Percentiles rank a stretch among this genome's conserved stretches.
These are phyloP conservation scores for Aromia moschata DNA, from an alignment of 2,888 invertebrate species.

Conservation along the genomic window DNA sequence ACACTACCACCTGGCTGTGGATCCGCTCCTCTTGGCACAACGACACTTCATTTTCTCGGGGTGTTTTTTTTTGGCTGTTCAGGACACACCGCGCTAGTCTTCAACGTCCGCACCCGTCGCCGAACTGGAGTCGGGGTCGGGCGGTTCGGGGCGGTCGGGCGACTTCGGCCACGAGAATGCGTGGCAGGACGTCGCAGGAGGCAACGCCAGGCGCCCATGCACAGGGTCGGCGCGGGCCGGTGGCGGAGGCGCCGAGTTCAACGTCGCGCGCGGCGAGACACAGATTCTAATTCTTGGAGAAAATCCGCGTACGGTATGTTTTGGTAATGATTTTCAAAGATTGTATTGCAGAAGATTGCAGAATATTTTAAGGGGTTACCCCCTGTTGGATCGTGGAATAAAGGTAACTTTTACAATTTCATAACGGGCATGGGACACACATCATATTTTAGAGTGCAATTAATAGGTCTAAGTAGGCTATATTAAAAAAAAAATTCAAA, in stretches of 20 bases:
- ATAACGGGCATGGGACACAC: too few relatives aligned
- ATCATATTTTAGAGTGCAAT: too few relatives aligned
- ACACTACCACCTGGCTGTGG: conserved; percentile 11
- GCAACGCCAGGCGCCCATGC: conserved; percentile 1
- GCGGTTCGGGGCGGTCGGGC: conserved; percentile 27
- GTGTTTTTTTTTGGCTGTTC: conserved; percentile 17
- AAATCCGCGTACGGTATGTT: too few relatives aligned
- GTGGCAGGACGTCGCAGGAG: conserved; percentile 31
- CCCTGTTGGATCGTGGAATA: too few relatives aligned
- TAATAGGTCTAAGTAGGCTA: too few relatives aligned
- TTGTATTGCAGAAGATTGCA: too few relatives aligned
- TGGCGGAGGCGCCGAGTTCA: conserved; percentile 1
- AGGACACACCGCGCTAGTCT: conserved; percentile 21
- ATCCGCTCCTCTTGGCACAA: conserved; percentile 12
- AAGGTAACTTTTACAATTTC: too few relatives aligned
- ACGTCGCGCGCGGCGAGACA: too few relatives aligned
- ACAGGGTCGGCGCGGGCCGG: conserved; percentile 7
- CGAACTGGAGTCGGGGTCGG: conserved; percentile 20
- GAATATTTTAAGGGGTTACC: too few relatives aligned
- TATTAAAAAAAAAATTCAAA: too few relatives aligned
- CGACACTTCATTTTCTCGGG: conserved; percentile 24
- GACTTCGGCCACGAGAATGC: conserved; percentile 32
- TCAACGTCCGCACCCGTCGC: conserved; percentile 38
- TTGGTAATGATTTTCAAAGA: too few relatives aligned
- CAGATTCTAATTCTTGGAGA: too few relatives aligned